A percentile compares a stretch with the other conserved stretches of the same genome.
phyloP scores from a whole-genome alignment of 2,113 vertebrate genomes.

The Neolamprologus sp. region DNA sequence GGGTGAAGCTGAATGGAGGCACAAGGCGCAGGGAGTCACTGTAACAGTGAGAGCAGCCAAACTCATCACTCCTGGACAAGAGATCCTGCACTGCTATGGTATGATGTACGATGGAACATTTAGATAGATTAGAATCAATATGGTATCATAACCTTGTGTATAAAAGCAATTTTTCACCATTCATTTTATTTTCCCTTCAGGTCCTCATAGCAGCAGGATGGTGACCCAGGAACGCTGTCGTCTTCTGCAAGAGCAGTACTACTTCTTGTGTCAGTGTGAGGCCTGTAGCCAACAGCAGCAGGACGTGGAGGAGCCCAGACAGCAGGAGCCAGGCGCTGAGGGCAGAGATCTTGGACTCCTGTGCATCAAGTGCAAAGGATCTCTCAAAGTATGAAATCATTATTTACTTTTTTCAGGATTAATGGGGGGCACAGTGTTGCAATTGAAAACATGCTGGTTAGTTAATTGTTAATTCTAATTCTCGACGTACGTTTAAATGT shows the following conservation, averaged over 20 bases:
- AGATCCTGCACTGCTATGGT: slow-evolving; percentile 96
- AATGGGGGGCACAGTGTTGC: background rate
- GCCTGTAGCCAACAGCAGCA: slow-evolving; percentile 67
- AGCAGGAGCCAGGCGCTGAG: background rate
- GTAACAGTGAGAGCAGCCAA: slow-evolving; percentile 75
- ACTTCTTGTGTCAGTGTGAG: slow-evolving; percentile 81
- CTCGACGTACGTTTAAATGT: background rate
- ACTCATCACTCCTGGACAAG: slow-evolving; percentile 73
- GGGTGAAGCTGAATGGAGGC: background rate
- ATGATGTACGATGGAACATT: background rate
- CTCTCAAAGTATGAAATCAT: slow-evolving; percentile 26
- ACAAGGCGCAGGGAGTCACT: background rate
- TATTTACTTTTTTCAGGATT: background rate
- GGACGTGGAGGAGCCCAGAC: slow-evolving; percentile 22
- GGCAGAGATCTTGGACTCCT: slow-evolving; percentile 53
- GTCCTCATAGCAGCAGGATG: slow-evolving; percentile 82
- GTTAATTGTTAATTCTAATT: background rate
- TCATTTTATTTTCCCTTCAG: slow-evolving; percentile 53
- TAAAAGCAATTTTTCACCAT: background rate
- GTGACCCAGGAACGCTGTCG: slow-evolving; percentile 68
- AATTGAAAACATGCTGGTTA: background rate
- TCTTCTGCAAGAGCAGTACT: slow-evolving; percentile 84
- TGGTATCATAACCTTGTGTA: background rate
- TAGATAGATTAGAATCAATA: background rate
- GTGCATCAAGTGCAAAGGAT: slow-evolving; percentile 64